Evolutionary conservation across 2,113 vertebrate species (phyloP).

Genomic region (Monopterus albus): DNA sequence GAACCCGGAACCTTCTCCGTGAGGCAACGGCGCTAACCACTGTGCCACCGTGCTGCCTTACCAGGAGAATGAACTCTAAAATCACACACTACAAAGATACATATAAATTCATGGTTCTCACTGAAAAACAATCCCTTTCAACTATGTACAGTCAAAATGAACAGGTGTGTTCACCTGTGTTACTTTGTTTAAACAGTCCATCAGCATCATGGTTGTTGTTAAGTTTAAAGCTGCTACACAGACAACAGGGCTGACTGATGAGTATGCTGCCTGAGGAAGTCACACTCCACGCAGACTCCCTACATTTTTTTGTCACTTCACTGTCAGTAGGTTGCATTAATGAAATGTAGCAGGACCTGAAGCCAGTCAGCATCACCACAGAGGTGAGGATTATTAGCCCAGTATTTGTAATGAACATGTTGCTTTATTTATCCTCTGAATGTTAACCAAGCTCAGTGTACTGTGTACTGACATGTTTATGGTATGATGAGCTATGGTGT

Average conservation of each 20-base stretch:
- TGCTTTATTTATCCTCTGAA: not conserved
- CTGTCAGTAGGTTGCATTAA: conserved; percentile 21
- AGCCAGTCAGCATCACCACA: not conserved
- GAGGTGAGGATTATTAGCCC: not conserved
- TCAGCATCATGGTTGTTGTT: conserved; percentile 3
- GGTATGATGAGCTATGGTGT: not conserved
- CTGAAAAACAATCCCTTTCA: too few relatives aligned
- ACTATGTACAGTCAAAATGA: not conserved
- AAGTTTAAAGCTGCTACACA: conserved; percentile 28
- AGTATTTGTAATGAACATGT: not conserved
- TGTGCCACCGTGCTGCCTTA: too few relatives aligned
- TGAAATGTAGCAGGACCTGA: conserved; percentile 22
- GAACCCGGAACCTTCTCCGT: too few relatives aligned
- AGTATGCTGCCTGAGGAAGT: conserved; percentile 37
- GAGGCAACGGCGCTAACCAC: too few relatives aligned
- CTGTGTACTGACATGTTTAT: not conserved
- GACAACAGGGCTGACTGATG: conserved; percentile 35
- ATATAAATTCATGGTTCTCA: not conserved
- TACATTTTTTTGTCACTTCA: conserved; percentile 42
- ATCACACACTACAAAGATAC: not conserved
- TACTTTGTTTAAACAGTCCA: conserved; percentile 10
- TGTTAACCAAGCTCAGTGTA: not conserved
- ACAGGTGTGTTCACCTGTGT: not conserved
- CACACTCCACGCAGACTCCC: conserved; percentile 11
- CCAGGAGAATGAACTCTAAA: too few relatives aligned